Percentiles rank a stretch among this genome's conserved stretches.
phyloP scores from a whole-genome alignment of 2,888 invertebrate genomes.

The Monochamus alternatus region DNA sequence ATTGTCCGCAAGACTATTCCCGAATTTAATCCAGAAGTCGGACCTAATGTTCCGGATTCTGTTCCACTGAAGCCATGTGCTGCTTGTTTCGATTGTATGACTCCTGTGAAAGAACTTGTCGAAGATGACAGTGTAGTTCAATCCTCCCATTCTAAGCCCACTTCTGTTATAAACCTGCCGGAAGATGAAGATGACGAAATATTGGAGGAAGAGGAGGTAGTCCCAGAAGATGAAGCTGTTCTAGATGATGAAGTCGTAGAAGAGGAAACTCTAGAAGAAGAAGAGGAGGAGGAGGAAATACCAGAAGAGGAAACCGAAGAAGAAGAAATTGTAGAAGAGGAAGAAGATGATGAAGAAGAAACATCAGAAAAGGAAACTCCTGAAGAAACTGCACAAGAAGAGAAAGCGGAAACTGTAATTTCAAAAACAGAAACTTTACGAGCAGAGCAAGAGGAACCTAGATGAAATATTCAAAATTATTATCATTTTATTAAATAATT shows the following conservation, averaged over 20 bases:
- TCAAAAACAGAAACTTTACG: too few relatives aligned
- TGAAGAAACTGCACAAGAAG: background rate
- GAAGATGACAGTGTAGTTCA: background rate
- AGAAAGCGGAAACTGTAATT: background rate
- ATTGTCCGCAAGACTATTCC: background rate
- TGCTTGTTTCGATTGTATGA: conserved; percentile 45
- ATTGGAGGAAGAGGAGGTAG: background rate
- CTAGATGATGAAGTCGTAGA: background rate
- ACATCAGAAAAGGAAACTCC: too few relatives aligned
- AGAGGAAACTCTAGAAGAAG: background rate
- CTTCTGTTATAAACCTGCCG: background rate
- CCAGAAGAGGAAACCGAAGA: background rate
- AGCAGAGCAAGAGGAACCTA: background rate
- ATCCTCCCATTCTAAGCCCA: background rate
- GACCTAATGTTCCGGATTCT: conserved; percentile 21
- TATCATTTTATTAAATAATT: too few relatives aligned
- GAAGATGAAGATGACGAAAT: conserved; percentile 1
- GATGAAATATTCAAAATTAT: too few relatives aligned
- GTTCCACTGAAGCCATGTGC: conserved; percentile 27
- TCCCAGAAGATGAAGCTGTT: background rate
- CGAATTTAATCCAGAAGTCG: background rate
- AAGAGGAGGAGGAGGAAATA: background rate
- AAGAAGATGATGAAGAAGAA: too few relatives aligned
- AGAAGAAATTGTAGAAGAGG: background rate
- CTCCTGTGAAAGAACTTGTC: background rate